Evolutionary conservation across 2,888 invertebrate genomes (phyloP), one percentile per base, ranked within the genome.

Genomic region (Polyommatus iphigenia): DNA sequence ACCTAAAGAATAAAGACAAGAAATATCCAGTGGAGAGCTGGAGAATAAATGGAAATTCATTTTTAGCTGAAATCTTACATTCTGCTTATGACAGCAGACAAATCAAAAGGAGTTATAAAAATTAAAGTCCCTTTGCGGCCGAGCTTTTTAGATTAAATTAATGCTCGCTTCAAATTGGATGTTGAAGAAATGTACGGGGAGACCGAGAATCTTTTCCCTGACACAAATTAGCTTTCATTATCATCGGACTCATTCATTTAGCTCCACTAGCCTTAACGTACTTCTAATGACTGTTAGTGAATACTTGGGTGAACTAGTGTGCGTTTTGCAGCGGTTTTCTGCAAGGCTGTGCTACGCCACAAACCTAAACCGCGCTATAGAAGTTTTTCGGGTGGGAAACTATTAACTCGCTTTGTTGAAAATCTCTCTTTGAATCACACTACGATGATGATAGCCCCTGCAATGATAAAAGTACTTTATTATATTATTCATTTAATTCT

Each of bases 71-170:
- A 73, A 73, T 73, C 73, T 73, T 73, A 73, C 73, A 73, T 73
- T 73, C 73, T 73, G 73, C 73, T 73, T 73, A 73, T 46, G 73
- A 73, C 73, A 73, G 73, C 73, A 46, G 73, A 73, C 41, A 73
- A 73, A 73, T 73, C 73, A 73, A 73, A 73, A 73, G 73, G 73
- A 73, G 72, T 72, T 72, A 41, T 72, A 72, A 72, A 72, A 72
- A 73, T 73, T 73, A 46, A 73, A 73, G 50, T 73, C 73, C 73
- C 73, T 24, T 73, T 73, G 73, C 73, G 46, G 73, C 13, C 24
- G 46, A 50, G 73, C 73, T 20, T 73, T 73, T 24, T 73, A 24
- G 24, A 73, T 73, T 20, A 50, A 73, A 73, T 41, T 20, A 73
- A 73, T 73, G 36, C n/a, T 73, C 73, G 50, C 32, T 73, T 73